Evolutionary conservation across 2,797 vertebrate species (phyloP).

Genomic region (Halcyon chelicuti): DNA sequence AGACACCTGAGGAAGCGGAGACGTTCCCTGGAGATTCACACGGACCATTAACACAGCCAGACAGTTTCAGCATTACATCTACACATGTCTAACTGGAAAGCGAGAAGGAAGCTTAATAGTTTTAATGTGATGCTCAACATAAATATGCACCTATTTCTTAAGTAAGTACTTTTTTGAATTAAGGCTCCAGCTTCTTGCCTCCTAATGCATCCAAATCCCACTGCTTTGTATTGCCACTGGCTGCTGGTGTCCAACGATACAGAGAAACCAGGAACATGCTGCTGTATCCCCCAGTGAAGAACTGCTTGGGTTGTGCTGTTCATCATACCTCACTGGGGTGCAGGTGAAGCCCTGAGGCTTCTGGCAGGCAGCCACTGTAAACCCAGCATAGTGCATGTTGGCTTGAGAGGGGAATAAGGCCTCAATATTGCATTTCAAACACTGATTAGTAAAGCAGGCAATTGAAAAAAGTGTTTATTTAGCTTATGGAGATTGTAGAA

Average conservation of each 20-base stretch:
- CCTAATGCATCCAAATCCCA: neutral
- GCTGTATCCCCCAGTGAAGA: neutral
- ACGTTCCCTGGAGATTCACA: neutral
- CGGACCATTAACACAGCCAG: neutral
- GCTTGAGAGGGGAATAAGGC: neutral
- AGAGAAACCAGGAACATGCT: rapidly evolving
- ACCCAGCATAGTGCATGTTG: neutral
- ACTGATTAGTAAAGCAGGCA: neutral
- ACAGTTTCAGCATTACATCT: neutral
- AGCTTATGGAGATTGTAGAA: neutral
- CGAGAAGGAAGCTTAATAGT: neutral
- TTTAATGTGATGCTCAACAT: neutral
- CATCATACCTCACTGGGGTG: neutral
- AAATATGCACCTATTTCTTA: neutral
- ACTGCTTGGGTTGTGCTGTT: neutral
- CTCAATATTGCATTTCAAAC: neutral
- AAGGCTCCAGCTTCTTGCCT: neutral
- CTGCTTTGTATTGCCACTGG: neutral
- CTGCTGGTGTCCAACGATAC: neutral
- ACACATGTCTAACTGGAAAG: neutral
- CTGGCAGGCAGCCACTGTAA: neutral
- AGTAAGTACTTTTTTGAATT: neutral
- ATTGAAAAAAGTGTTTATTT: neutral
- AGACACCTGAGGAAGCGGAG: neutral
- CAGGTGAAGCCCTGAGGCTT: neutral